Percentiles rank a stretch among this genome's conserved stretches.
Evolutionary conservation across 2,888 invertebrate genomes (phyloP).

Genomic region (Dryobota labecula): DNA sequence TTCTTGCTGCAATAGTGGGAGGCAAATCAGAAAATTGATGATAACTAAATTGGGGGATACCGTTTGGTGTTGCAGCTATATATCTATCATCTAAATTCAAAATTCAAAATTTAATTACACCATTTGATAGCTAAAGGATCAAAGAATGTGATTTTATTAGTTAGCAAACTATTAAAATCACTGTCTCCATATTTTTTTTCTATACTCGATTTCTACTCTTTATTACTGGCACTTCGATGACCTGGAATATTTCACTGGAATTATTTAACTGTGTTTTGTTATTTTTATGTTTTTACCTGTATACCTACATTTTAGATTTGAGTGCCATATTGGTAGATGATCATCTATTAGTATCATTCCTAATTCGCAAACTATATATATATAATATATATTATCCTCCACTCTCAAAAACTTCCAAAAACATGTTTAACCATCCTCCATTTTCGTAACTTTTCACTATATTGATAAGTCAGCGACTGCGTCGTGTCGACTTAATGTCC

Average conservation of each 20-base stretch:
- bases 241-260: neutral
- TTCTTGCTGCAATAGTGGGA: too few relatives aligned
- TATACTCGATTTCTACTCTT: neutral
- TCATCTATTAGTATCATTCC: neutral
- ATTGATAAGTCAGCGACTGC: constrained; percentile 32
- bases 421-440: constrained; percentile 1
- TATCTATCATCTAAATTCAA: too few relatives aligned
- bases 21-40: too few relatives aligned
- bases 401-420: neutral
- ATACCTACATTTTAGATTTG: neutral
- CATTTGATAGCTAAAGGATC: too few relatives aligned
- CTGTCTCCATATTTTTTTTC: neutral
- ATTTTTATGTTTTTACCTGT: neutral
- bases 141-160: too few relatives aligned
- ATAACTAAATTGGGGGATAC: too few relatives aligned
- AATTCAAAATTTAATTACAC: too few relatives aligned
- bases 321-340: neutral
- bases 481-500: constrained; percentile 61
- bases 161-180: neutral
- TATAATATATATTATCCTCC: neutral
- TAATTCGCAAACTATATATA: neutral
- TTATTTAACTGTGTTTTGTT: neutral
- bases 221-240: neutral
- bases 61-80: too few relatives aligned
- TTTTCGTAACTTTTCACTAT: constrained; percentile 33